Evolutionary conservation across 2,797 vertebrate species (phyloP), one percentile per base, ranked within the genome.

Genomic region (Darevskia mixta): DNA sequence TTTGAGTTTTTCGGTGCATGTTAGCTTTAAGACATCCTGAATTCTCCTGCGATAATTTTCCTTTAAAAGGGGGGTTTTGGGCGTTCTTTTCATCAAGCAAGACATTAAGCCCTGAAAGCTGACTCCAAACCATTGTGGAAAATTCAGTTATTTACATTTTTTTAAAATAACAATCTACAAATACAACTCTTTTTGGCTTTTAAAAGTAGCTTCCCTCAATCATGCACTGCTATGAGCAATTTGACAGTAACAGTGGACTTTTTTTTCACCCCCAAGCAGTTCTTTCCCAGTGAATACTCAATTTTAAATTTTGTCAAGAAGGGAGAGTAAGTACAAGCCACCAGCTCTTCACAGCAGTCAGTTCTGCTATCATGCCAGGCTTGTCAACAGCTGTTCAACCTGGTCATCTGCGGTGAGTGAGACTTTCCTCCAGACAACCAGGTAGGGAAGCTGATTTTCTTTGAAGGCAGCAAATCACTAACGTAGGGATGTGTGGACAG

Each of bases 11-110:
- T 98, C 97, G 98, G 97, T 98, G 98, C 97, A 97, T 97, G 98
- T 98, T 99, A 98, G 97, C 98, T 98, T 98, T 98, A 98, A 89
- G 98, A 97, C 98, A 98, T 98, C 98, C 98, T 97, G 97, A 89
- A 98, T 98, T 98, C 98, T 98, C 97, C 98, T 98, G 98, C 98
- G 98, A 98, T 98, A 98, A 98, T 97, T 98, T 98, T 98, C 98
- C 98, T 98, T 98, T 98, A 98, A 98, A 98, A 98, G 96, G 96
- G 96, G 96, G 96, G 95, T 61, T 96, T 96, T 96, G 97, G 98
- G 97, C 97, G 98, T 97, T 94, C 97, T 97, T 98, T 97, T 97
- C 98, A 97, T 97, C 98, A 98, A 98, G 96, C 98, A 97, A 97
- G 97, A 98, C 98, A 96, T 97, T 97, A 95, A 95, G 95, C 97